Base-by-base conservation (phyloP, 2,113 vertebrate species). In the Lichenostomus cassidix region DNA sequence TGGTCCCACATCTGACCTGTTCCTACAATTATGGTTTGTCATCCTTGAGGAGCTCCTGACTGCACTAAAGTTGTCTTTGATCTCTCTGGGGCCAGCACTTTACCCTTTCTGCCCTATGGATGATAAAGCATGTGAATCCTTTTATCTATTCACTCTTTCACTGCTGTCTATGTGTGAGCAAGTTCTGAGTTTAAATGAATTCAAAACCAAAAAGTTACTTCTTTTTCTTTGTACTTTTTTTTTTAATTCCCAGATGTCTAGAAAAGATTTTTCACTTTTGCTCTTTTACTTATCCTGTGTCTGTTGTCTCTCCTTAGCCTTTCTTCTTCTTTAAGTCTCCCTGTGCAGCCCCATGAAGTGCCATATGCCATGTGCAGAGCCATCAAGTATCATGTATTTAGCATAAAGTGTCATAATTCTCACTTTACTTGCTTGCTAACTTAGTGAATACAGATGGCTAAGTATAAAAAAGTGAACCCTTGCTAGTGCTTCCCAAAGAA, bases 391-490 rank as follows among this genome's bases (percentile, higher is more conserved):
- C 78, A 68, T 56, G 78, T 68, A 89, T 94, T 96, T 95, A 87
- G 81, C 94, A 96, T 91, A 75, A 84, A 84, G 92, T 94, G 92
- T 56, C 87, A 91, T 82, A 92, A 87, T 96, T 96, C 96, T 93
- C 93, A 89, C 92, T 79, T 92, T 75, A 3, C 44, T 89, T 94
- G 35, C 84, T 75, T 89, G 60, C 58, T 92, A 87, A 85, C 82
- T 94, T 87, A 67, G 76, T 68, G 90, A 85, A 75, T 96, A 87
- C 95, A 96, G 92, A 96, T 95, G 94, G 90, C 62, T 85, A 70
- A 86, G 65, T 71, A 69, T 41, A 85, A 87, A 94, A 95, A 87
- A 71, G 60, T 91, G 70, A 77, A 93, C 83, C 62, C 65, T 73
- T 89, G 94, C 67, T 93, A 95, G 24, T 68, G 62, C 74, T 87